Base-by-base conservation (phyloP, 64 coral and sea anemone species). In the Pocillopora damicornis region DNA sequence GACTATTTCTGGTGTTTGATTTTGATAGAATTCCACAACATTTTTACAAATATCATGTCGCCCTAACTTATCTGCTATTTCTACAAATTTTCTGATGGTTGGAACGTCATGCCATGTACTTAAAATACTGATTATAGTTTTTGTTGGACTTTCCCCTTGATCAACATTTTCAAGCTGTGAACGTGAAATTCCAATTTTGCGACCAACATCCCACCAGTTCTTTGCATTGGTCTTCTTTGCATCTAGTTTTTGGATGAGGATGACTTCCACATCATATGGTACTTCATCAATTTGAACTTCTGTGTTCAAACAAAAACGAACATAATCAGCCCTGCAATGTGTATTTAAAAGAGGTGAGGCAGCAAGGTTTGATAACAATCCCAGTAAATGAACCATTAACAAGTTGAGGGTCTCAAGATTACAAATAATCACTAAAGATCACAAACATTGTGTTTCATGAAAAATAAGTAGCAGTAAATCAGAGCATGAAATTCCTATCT, bases 191-290 rank as follows among this genome's bases (percentile, higher is more conserved):
- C 13, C 37, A 26, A 72, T 37, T 37, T 57, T 85, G 12, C 81
- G 64, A 9, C 64, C 81, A 16, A 85, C 81, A 42, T 56, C 1
- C 22, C 45, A 85, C 81, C 81, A 85, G 81, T 26, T 34, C 72
- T 85, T 85, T 11, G 9, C 1, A 18, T 14, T 12, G 0, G 42
- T 0, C 64, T 26, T 1, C 1, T 73, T 85, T 20, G 34, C 65
- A 85, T 85, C 81, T 14, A 85, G 26, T 7, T 15, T 45, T 22
- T 38, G 0, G 5, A 72, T 73, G 22, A 57, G 10, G 7, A 23
- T n/a, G 0, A 58, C 37, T n/a, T 73, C 81, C 1, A 85, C 65
- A 0, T 85, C 37, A 42, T 58, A 56, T 26, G 81, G 65, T 11
- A 85, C 23, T 1, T 22, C 34, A 12, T 85, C 14, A 58, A 85